Base-by-base conservation (phyloP, 2,113 vertebrate species). In the Hippolais icterina region DNA sequence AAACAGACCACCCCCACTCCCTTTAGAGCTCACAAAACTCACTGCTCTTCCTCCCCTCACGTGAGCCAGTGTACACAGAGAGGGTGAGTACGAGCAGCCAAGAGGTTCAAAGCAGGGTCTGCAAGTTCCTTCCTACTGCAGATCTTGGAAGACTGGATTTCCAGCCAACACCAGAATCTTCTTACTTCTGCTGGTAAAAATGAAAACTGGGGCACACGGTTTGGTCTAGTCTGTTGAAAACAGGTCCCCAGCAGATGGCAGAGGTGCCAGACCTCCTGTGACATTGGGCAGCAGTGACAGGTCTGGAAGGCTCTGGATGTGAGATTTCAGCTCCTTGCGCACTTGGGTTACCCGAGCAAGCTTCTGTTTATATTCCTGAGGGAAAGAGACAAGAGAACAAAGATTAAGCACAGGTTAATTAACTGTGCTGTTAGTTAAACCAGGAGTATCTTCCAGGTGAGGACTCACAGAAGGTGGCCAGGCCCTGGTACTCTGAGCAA, bases 301-400 rank as follows among this genome's bases (percentile, higher is more conserved):
- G 93, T 99, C 99, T 3, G 99, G 99, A 63, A 99, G 98, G 97
- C 99, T 99, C 98, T 99, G 99, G 98, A 99, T 99, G 97, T 99
- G 99, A 33, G 99, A 99, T 93, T 99, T 99, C 37, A 99, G 98
- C 97, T 99, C 99, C 97, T 99, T 99, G 93, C 99, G 99, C 82
- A 99, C 99, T 85, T 99, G 99, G 75, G 99, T 99, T 61, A 99
- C 99, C 49, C 99, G 98, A 12, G 99, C 99, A 29, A 99, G 98
- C 97, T 99, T 99, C 98, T 99, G 99, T 90, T 99, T 99, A 57
- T 99, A 99, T 60, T 99, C 99, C 99, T 99, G 97, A 65, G 47
- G 78, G 33, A 90, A n/a, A 94, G 56, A 93, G 57, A 94, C 28
- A 82, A 39, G 61, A 90, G 42, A 85, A 72, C 2, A 10, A 20